phyloP scores from a whole-genome alignment of 2,888 invertebrate species.

The Coenonympha arcania region DNA sequence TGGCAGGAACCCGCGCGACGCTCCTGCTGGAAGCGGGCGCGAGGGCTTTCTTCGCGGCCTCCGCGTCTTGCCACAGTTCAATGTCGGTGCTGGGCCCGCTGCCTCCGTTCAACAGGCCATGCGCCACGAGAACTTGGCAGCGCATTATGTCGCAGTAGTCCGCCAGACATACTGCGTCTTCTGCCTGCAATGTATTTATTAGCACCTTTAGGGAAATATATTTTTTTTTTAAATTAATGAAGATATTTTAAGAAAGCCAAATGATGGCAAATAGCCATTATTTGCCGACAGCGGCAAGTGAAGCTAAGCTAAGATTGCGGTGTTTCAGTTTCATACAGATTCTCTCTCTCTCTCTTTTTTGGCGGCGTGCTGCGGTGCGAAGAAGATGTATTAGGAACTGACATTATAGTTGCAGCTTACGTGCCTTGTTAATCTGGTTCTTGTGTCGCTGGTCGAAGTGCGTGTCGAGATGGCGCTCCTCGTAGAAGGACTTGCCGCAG shows the following conservation, averaged over 20 bases:
- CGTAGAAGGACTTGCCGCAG: conserved; percentile 93
- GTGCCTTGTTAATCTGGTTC: conserved; percentile 86
- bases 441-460: conserved; percentile 93
- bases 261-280: too few species aligned
- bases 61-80: conserved; percentile 86
- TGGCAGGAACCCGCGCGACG: conserved; percentile 59
- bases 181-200: conserved; percentile 75
- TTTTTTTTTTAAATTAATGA: too few species aligned
- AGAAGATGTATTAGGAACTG: too few species aligned
- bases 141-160: conserved; percentile 97
- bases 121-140: conserved; percentile 88
- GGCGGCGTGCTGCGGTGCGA: too few species aligned
- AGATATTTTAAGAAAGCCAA: too few species aligned
- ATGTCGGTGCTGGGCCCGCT: conserved; percentile 82
- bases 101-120: conserved; percentile 79
- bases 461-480: conserved; percentile 87
- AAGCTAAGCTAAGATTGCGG: too few species aligned
- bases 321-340: too few species aligned
- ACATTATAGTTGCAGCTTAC: neutral
- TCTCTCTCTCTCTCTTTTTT: too few species aligned
- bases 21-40: conserved; percentile 72
- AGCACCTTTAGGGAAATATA: too few species aligned
- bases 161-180: conserved; percentile 93
- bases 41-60: conserved; percentile 78
- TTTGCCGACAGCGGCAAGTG: too few species aligned